Evolutionary conservation across 2,797 vertebrate species (phyloP).

Genomic region (Neoniphon sammara): DNA sequence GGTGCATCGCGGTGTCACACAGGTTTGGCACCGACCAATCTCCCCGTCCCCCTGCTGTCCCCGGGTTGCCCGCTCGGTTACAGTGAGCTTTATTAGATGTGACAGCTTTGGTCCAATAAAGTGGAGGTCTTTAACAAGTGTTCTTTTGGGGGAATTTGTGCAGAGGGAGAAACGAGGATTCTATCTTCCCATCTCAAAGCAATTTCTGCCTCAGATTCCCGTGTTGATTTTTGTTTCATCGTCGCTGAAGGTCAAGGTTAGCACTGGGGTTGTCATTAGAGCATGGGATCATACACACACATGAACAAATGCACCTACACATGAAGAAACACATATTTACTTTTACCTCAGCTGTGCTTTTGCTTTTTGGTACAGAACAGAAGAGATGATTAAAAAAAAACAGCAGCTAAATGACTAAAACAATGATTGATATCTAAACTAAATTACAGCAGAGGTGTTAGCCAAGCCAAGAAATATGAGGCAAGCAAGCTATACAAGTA

Average conservation of each 20-base stretch:
- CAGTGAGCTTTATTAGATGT: conserved; percentile 80
- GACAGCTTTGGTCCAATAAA: conserved; percentile 77
- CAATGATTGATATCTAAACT: conserved; percentile 18
- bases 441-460: conserved; percentile 43
- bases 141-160: conserved; percentile 69
- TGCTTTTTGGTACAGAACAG: neutral
- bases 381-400: neutral
- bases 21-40: conserved; percentile 68
- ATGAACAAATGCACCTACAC: neutral
- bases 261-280: conserved; percentile 21
- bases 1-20: conserved; percentile 64
- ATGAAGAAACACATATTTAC: conserved; percentile 7
- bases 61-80: conserved; percentile 60
- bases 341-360: conserved; percentile 11
- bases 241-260: conserved; percentile 65
- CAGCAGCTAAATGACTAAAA: neutral
- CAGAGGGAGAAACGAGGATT: conserved; percentile 61
- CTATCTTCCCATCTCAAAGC: conserved; percentile 61
- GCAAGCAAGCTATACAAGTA: conserved; percentile 36
- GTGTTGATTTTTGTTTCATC: conserved; percentile 58
- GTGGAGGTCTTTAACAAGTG: conserved; percentile 79
- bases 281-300: too few relatives aligned
- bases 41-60: conserved; percentile 40
- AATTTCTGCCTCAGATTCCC: conserved; percentile 58
- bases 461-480: conserved; percentile 32